phyloP scores from a whole-genome alignment of 2,113 vertebrate genomes.

The Chionodraco myersi region DNA sequence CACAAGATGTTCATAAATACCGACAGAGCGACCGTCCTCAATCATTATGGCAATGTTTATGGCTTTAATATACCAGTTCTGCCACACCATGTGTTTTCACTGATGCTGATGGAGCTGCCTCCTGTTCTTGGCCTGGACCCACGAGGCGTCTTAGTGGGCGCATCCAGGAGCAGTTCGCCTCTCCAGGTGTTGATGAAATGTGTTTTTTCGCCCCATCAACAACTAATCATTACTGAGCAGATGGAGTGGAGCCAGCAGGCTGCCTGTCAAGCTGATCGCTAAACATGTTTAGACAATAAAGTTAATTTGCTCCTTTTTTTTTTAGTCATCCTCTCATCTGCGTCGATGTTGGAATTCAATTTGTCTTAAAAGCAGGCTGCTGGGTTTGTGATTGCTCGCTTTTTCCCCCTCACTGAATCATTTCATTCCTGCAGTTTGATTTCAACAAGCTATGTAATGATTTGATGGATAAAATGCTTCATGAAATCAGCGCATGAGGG shows the following conservation, averaged over 20 bases:
- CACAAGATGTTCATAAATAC: background rate
- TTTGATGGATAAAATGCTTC: conserved; percentile 13
- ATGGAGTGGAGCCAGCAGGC: conserved; percentile 64
- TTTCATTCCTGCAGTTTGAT: conserved; percentile 41
- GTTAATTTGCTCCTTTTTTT: conserved; percentile 61
- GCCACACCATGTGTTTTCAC: conserved; percentile 22
- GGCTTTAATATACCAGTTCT: conserved; percentile 29
- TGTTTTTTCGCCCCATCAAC: conserved; percentile 43
- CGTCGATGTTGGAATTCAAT: conserved; percentile 25
- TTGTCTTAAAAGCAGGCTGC: conserved; percentile 34
- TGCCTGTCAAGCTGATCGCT: conserved; percentile 59
- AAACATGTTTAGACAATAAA: conserved; percentile 58
- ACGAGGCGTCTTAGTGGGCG: conserved; percentile 9
- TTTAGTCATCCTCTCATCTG: conserved; percentile 8
- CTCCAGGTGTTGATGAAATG: conserved; percentile 64
- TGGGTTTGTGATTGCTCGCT: conserved; percentile 41
- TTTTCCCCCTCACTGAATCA: conserved; percentile 30
- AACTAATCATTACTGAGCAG: conserved; percentile 63
- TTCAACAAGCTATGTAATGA: conserved; percentile 35
- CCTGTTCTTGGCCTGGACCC: conserved; percentile 35
- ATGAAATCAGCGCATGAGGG: conserved; percentile 17
- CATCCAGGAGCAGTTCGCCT: conserved; percentile 18
- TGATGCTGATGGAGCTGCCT: conserved; percentile 50
- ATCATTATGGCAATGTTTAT: conserved; percentile 23
- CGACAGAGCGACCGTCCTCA: background rate